Evolutionary conservation across 64 coral and sea anemone genomes (phyloP), one percentile per base, ranked within the genome.

Genomic region (Astreopora myriophthalma): DNA sequence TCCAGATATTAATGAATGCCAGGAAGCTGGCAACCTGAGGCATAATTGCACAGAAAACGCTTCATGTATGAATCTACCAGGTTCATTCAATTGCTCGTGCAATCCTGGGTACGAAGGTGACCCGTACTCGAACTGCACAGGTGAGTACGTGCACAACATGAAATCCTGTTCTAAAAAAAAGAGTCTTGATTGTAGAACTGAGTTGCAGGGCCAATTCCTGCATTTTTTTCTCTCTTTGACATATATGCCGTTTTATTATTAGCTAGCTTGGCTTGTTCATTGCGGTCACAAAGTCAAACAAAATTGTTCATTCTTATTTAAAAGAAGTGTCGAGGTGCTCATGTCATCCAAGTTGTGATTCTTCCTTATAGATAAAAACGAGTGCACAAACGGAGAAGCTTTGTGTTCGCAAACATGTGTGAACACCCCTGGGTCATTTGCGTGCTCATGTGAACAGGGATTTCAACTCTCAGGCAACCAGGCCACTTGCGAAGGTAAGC

Each of bases 1-100:
- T 69, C 16, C 51, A 91, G 89, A 91, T 84, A 57, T 84, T 8
- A 71, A 91, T 46, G 89, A 91, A 70, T 91, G 89, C 34, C 39
- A 51, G 12, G 36, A 48, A 73, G 0, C 34, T 36, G 34, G 40
- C 0, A 36, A 12, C 22, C 20, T 20, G 23, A 44, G 12, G 23
- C 19, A 91, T 25, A 80, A 91, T 33, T 91, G 89, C 9, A 4
- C 19, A 17, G 78, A 78, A 17, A 91, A 83, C 35, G 66, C 76
- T 9, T 31, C 14, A 5, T 91, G 89, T 24, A 91, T 29, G 19
- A 91, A 91, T 38, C 17, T 28, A 17, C 89, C 78, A 25, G 89
- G 89, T 31, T 42, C 67, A 33, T 84, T 34, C 34, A 83, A 81
- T 5, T 91, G 89, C 26, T 57, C 78, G 34, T 91, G 89, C 22